These are phyloP conservation scores for Lordiphosa andalusiaca DNA, from an alignment of 2,888 invertebrate species.

Conservation along the genomic window DNA sequence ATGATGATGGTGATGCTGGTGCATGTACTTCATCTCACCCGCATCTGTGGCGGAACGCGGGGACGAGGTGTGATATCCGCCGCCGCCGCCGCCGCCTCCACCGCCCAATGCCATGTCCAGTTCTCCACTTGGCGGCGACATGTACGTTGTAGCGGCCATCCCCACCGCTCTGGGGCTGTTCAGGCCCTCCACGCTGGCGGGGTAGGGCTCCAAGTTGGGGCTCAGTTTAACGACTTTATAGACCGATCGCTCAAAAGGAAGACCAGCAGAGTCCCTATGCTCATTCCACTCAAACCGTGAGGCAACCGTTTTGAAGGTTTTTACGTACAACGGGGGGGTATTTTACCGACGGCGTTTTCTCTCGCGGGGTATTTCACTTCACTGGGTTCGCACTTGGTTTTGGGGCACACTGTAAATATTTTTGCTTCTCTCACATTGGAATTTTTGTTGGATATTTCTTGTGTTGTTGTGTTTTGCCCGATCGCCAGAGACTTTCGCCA, in stretches of 20 bases:
- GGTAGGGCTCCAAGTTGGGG: slow-evolving; percentile 82
- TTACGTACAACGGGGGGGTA: slow-evolving; percentile 65
- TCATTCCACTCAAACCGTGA: slow-evolving; percentile 81
- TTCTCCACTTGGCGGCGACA: slow-evolving; percentile 92
- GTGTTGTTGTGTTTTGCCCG: slow-evolving; percentile 31
- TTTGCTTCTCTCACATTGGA: too few species aligned
- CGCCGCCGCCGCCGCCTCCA: slow-evolving; percentile 80
- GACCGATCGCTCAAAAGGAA: slow-evolving; percentile 80
- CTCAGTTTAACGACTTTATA: slow-evolving; percentile 81
- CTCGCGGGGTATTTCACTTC: too few species aligned
- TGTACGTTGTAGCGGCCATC: slow-evolving; percentile 98
- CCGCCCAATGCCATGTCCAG: slow-evolving; percentile 87
- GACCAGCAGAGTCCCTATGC: slow-evolving; percentile 80
- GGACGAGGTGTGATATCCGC: slow-evolving; percentile 88
- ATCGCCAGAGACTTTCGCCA: slow-evolving; percentile 48
- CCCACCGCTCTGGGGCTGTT: slow-evolving; percentile 86
- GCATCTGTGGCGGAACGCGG: slow-evolving; percentile 92
- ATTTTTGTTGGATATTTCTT: slow-evolving; percentile 33
- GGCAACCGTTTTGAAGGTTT: slow-evolving; percentile 80
- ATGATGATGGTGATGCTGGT: slow-evolving; percentile 91
- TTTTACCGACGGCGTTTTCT: too few species aligned
- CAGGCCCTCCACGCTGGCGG: slow-evolving; percentile 82
- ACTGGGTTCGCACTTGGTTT: too few species aligned
- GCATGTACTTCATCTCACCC: slow-evolving; percentile 97
- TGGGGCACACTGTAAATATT: too few species aligned